phyloP scores from a whole-genome alignment of 2,113 vertebrate genomes.

The Okapia johnstoni region DNA sequence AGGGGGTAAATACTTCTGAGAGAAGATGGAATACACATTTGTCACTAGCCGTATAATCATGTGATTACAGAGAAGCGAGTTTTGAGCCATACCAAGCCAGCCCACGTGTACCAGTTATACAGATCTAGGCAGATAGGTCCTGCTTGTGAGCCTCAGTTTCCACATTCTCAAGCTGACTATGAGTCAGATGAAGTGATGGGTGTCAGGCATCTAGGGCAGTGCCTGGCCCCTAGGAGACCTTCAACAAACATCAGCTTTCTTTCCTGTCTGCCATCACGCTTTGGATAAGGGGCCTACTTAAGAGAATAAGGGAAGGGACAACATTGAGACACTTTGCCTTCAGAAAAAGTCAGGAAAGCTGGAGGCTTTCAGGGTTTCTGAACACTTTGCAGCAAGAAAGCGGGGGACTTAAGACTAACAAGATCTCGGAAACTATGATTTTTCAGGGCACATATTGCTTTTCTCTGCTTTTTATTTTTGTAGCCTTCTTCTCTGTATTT shows the following conservation, averaged over 20 bases:
- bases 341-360: not conserved
- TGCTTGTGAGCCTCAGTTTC: not conserved
- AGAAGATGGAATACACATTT: not conserved
- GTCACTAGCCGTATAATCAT: not conserved
- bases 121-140: fast-evolving
- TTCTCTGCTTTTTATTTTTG: not conserved
- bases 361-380: not conserved
- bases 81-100: not conserved
- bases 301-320: not conserved
- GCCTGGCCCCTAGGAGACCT: not conserved
- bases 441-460: not conserved
- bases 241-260: not conserved
- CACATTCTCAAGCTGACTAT: not conserved
- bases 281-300: no score
- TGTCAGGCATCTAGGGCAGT: not conserved
- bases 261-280: not conserved
- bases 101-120: fast-evolving
- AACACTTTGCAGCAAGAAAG: not conserved
- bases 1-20: fast-evolving
- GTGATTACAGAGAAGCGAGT: not conserved
- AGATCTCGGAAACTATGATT: not conserved
- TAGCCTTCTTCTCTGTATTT: not conserved
- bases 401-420: not conserved
- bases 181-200: not conserved
- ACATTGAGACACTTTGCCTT: not conserved